Conservation (phyloP, 2,888 invertebrate species). For the Tyria jacobaeae region DNA sequence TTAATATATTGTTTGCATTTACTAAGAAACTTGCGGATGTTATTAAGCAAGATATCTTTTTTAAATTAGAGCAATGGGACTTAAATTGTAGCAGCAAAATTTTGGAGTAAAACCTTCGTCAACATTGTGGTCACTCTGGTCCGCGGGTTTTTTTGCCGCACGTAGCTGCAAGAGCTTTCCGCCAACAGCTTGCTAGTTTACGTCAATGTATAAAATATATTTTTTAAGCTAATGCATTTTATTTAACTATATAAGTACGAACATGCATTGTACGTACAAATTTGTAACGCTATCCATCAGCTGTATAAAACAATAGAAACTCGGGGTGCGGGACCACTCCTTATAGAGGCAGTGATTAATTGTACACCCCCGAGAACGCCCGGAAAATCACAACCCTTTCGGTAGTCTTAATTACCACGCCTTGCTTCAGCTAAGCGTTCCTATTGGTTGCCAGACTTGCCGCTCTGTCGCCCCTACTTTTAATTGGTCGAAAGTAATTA, state of each 20-base stretch:
- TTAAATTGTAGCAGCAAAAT: too few species aligned
- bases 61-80: too few species aligned
- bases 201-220: background rate
- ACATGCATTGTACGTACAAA: background rate
- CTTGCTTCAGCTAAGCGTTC: slow-evolving; percentile 75
- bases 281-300: too few species aligned
- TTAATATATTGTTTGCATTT: too few species aligned
- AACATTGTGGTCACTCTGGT: too few species aligned
- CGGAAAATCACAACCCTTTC: slow-evolving; percentile 85
- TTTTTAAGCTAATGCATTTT: background rate
- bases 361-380: slow-evolving; percentile 72
- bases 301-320: slow-evolving; percentile 51
- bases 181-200: too few species aligned
- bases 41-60: too few species aligned
- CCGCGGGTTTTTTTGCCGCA: too few species aligned
- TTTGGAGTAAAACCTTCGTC: too few species aligned
- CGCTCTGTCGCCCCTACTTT: slow-evolving; percentile 74
- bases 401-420: slow-evolving; percentile 84
- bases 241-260: background rate
- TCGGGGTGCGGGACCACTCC: slow-evolving; percentile 64
- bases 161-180: too few species aligned
- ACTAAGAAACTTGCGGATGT: too few species aligned
- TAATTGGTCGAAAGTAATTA: slow-evolving; percentile 85
- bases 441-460: slow-evolving; percentile 70
- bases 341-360: slow-evolving; percentile 73